Conservation (phyloP, 2,797 vertebrate species). For the Petrocephalus sullivani region DNA sequence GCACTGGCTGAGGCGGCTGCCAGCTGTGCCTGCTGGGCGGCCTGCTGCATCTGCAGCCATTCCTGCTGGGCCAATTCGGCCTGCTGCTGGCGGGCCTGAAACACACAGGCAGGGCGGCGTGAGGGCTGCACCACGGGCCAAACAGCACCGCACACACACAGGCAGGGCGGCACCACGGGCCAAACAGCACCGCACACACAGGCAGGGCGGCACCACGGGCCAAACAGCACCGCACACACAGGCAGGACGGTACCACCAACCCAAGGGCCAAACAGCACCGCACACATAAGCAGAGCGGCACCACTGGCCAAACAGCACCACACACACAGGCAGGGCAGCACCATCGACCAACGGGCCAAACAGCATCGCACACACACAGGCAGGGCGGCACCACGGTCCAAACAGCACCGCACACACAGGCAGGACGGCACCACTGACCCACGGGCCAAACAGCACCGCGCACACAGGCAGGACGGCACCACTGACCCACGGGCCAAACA, state of each 20-base stretch:
- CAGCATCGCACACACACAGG: not conserved
- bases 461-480: not conserved
- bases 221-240: not conserved
- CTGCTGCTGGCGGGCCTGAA: constrained; percentile 94
- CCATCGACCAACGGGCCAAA: not conserved
- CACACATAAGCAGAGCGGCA: no score
- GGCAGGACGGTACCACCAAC: no score
- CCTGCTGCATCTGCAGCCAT: constrained; percentile 99
- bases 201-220: no score
- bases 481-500: not conserved
- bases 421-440: no score
- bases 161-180: no score
- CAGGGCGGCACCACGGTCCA: no score
- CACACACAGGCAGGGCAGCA: not conserved
- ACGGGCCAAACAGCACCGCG: not conserved
- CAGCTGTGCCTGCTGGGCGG: constrained; percentile 94
- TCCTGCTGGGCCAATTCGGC: constrained; percentile 97
- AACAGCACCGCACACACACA: not conserved
- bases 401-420: no score
- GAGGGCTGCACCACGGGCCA: not conserved
- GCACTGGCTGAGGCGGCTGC: constrained; percentile 87
- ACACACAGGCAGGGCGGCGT: constrained; percentile 10
- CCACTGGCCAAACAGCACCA: no score
- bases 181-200: no score
- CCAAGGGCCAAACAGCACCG: no score